Percentiles rank a stretch among this genome's conserved stretches.
phyloP scores from a whole-genome alignment of 2,113 vertebrate species.

The Pelodiscus sinensis region DNA sequence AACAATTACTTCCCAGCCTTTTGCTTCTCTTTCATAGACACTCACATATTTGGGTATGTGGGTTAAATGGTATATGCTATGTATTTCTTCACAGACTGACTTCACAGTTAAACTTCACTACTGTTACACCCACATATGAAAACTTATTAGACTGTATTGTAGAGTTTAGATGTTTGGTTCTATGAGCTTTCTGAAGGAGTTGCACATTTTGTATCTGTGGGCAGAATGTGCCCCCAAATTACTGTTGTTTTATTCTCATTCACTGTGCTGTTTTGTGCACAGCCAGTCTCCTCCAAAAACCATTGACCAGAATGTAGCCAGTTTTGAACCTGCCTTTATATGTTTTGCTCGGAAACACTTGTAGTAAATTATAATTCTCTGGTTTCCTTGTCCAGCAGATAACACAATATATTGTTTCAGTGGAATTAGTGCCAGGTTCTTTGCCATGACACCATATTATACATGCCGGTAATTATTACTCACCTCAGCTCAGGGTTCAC shows the following conservation, averaged over 20 bases:
- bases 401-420: accelerated
- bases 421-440: background rate
- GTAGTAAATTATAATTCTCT: background rate
- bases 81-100: background rate
- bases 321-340: background rate
- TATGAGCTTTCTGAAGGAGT: background rate
- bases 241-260: background rate
- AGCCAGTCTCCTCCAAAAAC: background rate
- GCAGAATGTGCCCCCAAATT: background rate
- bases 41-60: background rate
- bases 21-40: background rate
- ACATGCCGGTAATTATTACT: background rate
- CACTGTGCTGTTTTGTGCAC: background rate
- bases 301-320: accelerated
- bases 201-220: background rate
- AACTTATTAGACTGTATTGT: background rate
- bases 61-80: background rate
- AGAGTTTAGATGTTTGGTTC: background rate
- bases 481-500: slow-evolving; percentile 62
- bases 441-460: accelerated
- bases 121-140: background rate
- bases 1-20: background rate
- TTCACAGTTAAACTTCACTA: background rate
- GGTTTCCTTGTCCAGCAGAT: accelerated
- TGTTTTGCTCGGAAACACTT: background rate